phyloP scores from a whole-genome alignment of 2,888 invertebrate species.

The Melitaea athalia region DNA sequence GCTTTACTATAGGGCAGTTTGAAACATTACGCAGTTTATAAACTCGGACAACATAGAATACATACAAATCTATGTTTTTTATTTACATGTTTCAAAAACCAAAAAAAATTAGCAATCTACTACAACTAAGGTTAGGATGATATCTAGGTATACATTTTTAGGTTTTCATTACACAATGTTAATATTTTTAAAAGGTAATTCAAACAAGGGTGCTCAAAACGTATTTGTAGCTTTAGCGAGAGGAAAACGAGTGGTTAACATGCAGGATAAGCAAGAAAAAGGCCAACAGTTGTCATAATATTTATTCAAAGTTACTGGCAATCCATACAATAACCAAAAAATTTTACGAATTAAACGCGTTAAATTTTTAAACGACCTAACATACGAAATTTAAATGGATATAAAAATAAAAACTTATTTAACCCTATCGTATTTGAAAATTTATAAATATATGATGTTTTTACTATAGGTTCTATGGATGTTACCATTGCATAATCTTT shows the following conservation, averaged over 20 bases:
- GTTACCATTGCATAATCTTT: constrained; percentile 32
- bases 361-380: constrained; percentile 54
- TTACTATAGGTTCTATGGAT: constrained; percentile 34
- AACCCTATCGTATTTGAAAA: constrained; percentile 46
- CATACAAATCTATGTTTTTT: constrained; percentile 9
- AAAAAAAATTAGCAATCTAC: constrained; percentile 21
- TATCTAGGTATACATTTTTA: constrained; percentile 19
- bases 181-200: constrained; percentile 11
- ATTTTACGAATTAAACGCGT: constrained; percentile 54
- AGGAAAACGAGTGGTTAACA: constrained; percentile 59
- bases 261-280: constrained; percentile 79
- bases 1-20: neutral
- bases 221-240: constrained; percentile 41
- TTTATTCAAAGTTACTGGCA: constrained; percentile 76
- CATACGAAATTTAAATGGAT: constrained; percentile 60
- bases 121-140: constrained; percentile 17
- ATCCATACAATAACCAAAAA: constrained; percentile 64
- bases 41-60: neutral
- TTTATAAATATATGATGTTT: constrained; percentile 43
- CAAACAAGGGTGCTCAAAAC: constrained; percentile 21
- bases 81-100: constrained; percentile 16
- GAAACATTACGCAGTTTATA: neutral
- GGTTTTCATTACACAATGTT: constrained; percentile 10
- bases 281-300: constrained; percentile 71
- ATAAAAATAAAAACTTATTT: constrained; percentile 77